phyloP scores from a whole-genome alignment of 1,140 invertebrate genomes.

The Tetramorium alpestre region DNA sequence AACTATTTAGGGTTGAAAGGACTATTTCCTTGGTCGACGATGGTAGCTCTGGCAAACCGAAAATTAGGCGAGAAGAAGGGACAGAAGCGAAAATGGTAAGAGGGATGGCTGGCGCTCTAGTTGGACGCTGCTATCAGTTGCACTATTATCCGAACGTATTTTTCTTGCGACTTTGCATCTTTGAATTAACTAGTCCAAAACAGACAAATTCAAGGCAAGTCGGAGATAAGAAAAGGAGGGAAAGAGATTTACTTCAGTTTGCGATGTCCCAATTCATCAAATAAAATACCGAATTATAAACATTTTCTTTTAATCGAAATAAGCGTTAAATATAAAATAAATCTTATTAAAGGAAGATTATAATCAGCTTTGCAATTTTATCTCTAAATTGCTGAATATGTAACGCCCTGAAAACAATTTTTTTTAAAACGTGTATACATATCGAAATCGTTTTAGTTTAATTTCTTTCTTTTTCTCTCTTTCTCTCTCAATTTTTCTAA shows the following conservation, averaged over 20 bases:
- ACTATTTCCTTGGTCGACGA: conserved; percentile 67
- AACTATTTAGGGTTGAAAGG: conserved; percentile 10
- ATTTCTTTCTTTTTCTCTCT: not conserved
- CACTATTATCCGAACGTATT: conserved; percentile 81
- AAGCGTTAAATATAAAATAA: not conserved
- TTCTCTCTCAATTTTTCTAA: not conserved
- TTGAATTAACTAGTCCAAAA: not conserved
- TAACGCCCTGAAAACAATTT: not conserved
- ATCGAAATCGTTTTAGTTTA: not conserved
- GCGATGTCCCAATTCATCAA: not conserved
- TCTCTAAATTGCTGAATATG: not conserved
- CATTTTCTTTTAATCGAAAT: not conserved
- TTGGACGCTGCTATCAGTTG: conserved; percentile 85
- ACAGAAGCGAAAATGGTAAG: conserved; percentile 68
- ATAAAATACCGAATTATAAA: not conserved
- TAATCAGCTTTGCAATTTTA: not conserved
- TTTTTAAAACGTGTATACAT: not conserved
- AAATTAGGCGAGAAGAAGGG: conserved; percentile 82
- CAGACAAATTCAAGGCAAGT: not conserved
- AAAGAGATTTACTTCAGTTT: not conserved
- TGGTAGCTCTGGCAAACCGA: conserved; percentile 82
- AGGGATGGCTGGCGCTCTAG: conserved; percentile 74
- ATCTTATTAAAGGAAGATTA: not conserved
- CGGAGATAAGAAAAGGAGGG: not conserved
- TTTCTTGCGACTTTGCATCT: conserved; percentile 13